Evolutionary conservation across 2,888 invertebrate species (phyloP), one percentile per base, ranked within the genome.

Genomic region (Myopa testacea): DNA sequence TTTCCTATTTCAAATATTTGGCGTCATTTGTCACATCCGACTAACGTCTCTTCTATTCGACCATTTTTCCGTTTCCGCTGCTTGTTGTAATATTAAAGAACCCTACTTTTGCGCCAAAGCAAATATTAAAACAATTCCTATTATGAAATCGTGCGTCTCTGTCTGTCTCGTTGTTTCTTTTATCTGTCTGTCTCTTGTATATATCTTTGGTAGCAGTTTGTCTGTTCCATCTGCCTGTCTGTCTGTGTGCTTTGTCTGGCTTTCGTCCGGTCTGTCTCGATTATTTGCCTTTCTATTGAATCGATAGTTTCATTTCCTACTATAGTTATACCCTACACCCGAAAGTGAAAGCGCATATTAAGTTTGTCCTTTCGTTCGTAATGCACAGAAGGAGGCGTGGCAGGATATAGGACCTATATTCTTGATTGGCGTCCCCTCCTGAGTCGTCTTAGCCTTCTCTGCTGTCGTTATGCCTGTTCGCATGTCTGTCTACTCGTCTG

Each of bases 91-190:
- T 65, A 37, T 38, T 65, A 38, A 65, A 65, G 14, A 34, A 65
- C 14, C 34, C 38, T 12, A 65, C 34, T 38, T 34, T 65, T 65
- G 37, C 38, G 10, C 12, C 34, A 38, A 65, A 65, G 65, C 65
- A 10, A 65, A 65, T 37, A 65, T 65, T 65, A 34, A 65, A 65
- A 38, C 65, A 65, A 34, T 38, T 34, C 65, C 37, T 65, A 34
- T 37, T 34, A 34, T 65, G 34, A 38, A 65, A 12, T 65, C 38
- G 12, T 65, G 62, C 60, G 7, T 14, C 6, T 63, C 12, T 26
- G 2, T 63, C 37, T 63, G 26, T 19, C 4, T 34, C 37, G 63
- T 26, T 63, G 5, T 63, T 7, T 65, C 38, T 65, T 34, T 14
- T 37, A 4, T 3, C 14, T 3, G 65, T 65, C 65, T 37, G 37